Conservation (phyloP, 1,140 invertebrate genomes). For the Zaprionus gabonicus region DNA sequence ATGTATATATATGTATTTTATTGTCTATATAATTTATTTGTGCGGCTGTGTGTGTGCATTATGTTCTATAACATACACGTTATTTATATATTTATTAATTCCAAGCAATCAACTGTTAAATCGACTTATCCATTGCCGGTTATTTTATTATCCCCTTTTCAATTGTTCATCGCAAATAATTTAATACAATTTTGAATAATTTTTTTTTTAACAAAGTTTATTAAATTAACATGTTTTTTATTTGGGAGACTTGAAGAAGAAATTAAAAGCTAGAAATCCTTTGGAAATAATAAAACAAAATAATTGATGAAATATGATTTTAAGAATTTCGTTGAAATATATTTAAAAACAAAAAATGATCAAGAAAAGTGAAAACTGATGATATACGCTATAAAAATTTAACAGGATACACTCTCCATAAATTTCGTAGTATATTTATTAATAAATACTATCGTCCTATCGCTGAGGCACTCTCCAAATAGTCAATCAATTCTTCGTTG, state of each 20-base stretch:
- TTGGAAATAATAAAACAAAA: no score
- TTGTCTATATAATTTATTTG: background rate
- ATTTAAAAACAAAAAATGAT: no score
- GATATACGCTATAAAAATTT: no score
- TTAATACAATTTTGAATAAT: no score
- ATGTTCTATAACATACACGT: background rate
- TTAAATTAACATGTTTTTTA: background rate
- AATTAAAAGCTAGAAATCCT: no score
- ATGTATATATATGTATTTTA: background rate
- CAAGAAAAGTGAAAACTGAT: no score
- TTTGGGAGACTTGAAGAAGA: background rate
- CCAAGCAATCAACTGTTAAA: background rate
- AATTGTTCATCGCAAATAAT: no score
- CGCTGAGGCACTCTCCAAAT: conserved; percentile 5
- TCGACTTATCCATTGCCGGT: background rate
- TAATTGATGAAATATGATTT: no score
- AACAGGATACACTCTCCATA: no score
- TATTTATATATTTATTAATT: background rate
- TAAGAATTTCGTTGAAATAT: no score
- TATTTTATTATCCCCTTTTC: background rate
- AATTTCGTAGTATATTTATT: no score
- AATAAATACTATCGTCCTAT: background rate
- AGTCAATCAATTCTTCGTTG: background rate
- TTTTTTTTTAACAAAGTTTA: background rate
- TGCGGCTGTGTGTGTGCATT: background rate